These are phyloP conservation scores for Hipposideros larvatus DNA, from an alignment of 2,797 vertebrate species.

Conservation along the genomic window DNA sequence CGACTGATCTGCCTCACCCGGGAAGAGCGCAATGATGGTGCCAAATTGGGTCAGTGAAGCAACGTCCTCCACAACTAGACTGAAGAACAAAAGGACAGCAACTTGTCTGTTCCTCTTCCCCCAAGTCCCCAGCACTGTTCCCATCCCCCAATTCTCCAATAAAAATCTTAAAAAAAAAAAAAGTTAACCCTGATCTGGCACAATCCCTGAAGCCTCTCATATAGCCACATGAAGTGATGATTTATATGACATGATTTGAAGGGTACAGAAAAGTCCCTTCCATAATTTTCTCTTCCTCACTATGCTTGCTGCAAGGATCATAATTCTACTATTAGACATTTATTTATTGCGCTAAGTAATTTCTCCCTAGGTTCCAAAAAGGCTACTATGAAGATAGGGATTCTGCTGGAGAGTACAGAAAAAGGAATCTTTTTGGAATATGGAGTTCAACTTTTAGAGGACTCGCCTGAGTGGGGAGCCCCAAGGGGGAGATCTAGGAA, in stretches of 20 bases:
- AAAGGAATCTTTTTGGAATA: slow-evolving; percentile 12
- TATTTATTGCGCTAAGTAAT: slow-evolving; percentile 13
- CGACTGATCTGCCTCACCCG: too few species aligned
- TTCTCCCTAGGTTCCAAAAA: slow-evolving; percentile 3
- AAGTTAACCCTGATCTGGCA: neutral
- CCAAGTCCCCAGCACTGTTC: too few species aligned
- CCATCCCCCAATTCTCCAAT: too few species aligned
- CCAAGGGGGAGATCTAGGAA: neutral
- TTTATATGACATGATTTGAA: neutral
- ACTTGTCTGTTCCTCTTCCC: too few species aligned
- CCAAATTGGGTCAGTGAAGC: too few species aligned
- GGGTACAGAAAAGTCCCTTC: neutral
- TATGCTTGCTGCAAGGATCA: neutral
- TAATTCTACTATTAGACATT: slow-evolving; percentile 13
- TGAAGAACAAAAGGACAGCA: too few species aligned
- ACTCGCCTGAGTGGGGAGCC: neutral
- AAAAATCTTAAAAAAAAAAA: too few species aligned
- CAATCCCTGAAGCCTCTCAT: neutral
- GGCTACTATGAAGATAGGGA: neutral
- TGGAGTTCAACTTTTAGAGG: neutral
- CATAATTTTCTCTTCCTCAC: neutral
- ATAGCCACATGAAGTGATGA: neutral
- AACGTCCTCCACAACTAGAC: too few species aligned
- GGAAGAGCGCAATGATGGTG: too few species aligned
- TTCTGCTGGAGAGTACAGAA: neutral